phyloP scores from a whole-genome alignment of 2,797 vertebrate genomes.

The Acipenser oxyrinchus region DNA sequence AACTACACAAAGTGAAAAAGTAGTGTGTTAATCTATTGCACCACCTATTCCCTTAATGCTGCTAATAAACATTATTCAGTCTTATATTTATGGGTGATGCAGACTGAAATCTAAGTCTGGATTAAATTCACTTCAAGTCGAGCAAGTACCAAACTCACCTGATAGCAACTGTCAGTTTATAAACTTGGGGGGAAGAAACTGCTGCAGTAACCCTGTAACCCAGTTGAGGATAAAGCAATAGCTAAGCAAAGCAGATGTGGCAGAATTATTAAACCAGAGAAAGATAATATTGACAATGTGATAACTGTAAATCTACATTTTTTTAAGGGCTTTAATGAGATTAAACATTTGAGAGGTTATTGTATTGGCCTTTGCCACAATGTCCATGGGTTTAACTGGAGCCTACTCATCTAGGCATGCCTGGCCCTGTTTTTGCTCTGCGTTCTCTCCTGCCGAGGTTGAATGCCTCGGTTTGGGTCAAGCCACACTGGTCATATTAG shows the following conservation, averaged over 20 bases:
- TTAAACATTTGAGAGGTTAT: neutral
- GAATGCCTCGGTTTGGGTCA: neutral
- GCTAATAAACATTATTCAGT: too few relatives aligned
- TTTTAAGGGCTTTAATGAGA: conserved; percentile 51
- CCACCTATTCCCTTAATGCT: too few relatives aligned
- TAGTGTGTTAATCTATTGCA: too few relatives aligned
- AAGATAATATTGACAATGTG: conserved; percentile 42
- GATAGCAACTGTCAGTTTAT: too few relatives aligned
- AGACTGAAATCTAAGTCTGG: too few relatives aligned
- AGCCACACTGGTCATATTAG: conserved; percentile 13
- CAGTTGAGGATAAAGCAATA: conserved; percentile 11
- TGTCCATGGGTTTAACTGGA: too few relatives aligned
- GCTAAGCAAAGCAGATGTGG: conserved; percentile 8
- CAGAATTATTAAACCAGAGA: neutral
- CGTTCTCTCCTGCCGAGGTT: neutral
- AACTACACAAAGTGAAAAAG: too few relatives aligned
- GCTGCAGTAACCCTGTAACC: conserved; percentile 18
- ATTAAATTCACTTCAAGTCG: too few relatives aligned
- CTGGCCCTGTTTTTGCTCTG: neutral
- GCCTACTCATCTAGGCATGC: neutral
- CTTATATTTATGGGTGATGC: too few relatives aligned
- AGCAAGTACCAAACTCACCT: too few relatives aligned
- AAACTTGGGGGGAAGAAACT: too few relatives aligned
- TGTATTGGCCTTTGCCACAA: neutral
- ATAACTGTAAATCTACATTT: conserved; percentile 26